These are phyloP conservation scores for Halcyon badia DNA, from an alignment of 2,797 vertebrate species.

Conservation along the genomic window DNA sequence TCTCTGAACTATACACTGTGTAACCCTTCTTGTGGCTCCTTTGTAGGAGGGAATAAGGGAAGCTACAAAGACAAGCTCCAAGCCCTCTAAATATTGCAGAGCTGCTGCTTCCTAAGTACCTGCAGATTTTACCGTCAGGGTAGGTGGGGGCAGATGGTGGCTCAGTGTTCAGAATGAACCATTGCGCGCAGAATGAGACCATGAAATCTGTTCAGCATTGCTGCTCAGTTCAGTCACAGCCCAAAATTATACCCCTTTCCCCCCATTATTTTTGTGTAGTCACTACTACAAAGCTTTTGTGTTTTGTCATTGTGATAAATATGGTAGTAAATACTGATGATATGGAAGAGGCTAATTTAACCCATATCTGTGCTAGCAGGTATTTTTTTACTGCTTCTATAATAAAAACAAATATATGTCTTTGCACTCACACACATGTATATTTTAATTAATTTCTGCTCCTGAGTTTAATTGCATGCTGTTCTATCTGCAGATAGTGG, in stretches of 20 bases:
- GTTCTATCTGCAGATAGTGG: not conserved
- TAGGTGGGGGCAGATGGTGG: not conserved
- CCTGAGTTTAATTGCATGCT: conserved; percentile 38
- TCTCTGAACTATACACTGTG: not conserved
- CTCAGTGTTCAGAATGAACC: not conserved
- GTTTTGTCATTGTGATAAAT: not conserved
- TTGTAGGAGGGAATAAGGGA: not conserved
- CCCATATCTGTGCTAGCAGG: not conserved
- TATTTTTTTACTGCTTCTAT: not conserved
- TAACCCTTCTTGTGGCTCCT: not conserved
- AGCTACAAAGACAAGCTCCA: not conserved
- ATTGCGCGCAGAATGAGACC: not conserved
- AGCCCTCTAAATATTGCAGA: not conserved
- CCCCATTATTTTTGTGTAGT: not conserved
- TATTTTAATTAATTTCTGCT: conserved; percentile 37
- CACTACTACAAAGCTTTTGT: not conserved
- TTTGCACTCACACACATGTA: not conserved
- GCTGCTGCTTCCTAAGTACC: not conserved
- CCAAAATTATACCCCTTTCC: not conserved
- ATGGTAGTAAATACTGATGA: not conserved
- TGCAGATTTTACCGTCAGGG: accelerated
- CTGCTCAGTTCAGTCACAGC: not conserved
- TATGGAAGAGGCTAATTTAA: not conserved
- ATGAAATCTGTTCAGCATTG: not conserved
- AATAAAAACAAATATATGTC: not conserved